A percentile compares a stretch with the other conserved stretches of the same genome.
phyloP scores from a whole-genome alignment of 2,888 invertebrate species.

The Synergus gifuensis region DNA sequence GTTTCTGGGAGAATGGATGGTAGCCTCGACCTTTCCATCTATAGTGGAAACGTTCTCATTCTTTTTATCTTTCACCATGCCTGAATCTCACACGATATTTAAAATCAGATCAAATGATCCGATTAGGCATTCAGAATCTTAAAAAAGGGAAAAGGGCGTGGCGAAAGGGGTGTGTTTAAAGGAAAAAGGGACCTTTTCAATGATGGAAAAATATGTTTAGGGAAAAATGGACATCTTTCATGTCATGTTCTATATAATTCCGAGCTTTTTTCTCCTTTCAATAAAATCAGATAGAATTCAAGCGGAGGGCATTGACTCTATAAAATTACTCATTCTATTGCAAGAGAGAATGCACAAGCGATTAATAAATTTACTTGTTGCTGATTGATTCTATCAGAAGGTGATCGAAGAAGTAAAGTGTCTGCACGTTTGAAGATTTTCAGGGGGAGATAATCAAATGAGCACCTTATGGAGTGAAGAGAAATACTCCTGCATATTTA shows the following conservation, averaged over 20 bases:
- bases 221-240: background rate
- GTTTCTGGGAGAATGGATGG: background rate
- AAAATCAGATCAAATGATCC: background rate
- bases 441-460: background rate
- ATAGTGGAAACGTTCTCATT: background rate
- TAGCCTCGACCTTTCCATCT: background rate
- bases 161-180: too few relatives aligned
- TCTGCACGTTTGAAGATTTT: conserved; percentile 1
- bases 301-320: conserved; percentile 35
- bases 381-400: conserved; percentile 13
- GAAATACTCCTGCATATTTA: background rate
- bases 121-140: background rate
- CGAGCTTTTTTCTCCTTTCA: background rate
- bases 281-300: background rate
- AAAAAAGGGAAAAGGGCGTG: background rate
- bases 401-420: conserved; percentile 26
- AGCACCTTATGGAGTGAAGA: background rate
- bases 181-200: too few relatives aligned
- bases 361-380: conserved; percentile 21
- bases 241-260: background rate
- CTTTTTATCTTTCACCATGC: background rate
- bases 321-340: conserved; percentile 17
- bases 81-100: background rate
- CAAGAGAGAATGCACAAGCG: conserved; percentile 9
- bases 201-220: too few relatives aligned